Evolutionary conservation across 2,113 vertebrate species (phyloP).

Genomic region (Canis aureus): DNA sequence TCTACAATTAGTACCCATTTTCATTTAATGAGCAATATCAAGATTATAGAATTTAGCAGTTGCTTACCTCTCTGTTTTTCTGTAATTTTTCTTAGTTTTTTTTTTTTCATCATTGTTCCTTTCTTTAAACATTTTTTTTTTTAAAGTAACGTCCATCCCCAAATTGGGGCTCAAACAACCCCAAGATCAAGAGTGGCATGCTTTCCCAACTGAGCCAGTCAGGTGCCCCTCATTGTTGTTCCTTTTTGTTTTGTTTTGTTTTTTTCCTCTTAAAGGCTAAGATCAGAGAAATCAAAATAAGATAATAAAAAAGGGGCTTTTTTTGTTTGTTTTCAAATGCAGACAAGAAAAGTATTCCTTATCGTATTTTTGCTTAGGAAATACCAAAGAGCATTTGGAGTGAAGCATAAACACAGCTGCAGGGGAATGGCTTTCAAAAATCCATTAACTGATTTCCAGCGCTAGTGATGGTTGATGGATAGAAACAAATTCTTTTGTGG

Average conservation of each 20-base stretch:
- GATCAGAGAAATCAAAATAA: constrained; percentile 9
- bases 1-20: background rate
- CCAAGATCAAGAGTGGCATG: background rate
- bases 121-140: background rate
- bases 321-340: background rate
- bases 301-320: background rate
- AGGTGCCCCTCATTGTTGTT: background rate
- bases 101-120: background rate
- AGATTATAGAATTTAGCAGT: background rate
- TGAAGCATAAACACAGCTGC: constrained; percentile 20
- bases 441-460: background rate
- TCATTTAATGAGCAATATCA: background rate
- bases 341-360: background rate
- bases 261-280: background rate
- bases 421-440: constrained; percentile 18
- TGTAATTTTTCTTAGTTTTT: background rate
- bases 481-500: background rate
- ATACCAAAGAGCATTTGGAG: background rate
- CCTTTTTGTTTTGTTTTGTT: background rate
- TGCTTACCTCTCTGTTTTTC: background rate
- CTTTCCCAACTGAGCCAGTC: background rate
- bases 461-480: background rate
- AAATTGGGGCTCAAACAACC: background rate
- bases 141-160: background rate
- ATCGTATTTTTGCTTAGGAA: background rate